Conservation (phyloP, 2,113 vertebrate species). For the Platanista minor region DNA sequence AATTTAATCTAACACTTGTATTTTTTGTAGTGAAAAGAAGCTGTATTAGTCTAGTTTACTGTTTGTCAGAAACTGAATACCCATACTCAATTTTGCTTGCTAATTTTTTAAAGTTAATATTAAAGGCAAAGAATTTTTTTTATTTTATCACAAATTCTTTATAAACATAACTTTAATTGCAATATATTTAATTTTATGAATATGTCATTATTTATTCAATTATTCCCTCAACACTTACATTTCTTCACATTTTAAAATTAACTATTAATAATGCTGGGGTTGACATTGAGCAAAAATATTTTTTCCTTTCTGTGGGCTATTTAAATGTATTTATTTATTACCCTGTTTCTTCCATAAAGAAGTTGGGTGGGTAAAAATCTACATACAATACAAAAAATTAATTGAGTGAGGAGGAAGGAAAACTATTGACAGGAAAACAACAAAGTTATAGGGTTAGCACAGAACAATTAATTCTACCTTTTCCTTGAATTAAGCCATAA, state of each 20-base stretch:
- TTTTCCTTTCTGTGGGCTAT: neutral
- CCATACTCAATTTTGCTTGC: neutral
- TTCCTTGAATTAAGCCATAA: neutral
- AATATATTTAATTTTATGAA: constrained; percentile 10
- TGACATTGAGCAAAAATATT: neutral
- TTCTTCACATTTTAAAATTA: constrained; percentile 31
- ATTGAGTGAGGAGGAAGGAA: neutral
- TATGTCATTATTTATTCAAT: neutral
- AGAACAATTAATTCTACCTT: neutral
- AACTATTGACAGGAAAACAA: neutral
- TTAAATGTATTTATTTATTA: constrained; percentile 25
- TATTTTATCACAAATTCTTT: neutral
- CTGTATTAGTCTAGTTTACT: neutral
- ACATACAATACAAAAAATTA: neutral
- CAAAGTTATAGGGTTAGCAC: neutral
- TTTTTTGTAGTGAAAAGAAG: neutral
- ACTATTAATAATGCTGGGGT: neutral
- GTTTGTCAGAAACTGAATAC: neutral
- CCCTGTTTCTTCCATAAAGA: neutral
- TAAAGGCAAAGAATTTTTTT: neutral
- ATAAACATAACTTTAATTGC: neutral
- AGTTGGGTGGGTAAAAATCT: neutral
- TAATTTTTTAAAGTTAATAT: neutral
- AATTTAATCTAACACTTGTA: neutral
- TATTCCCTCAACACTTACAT: neutral